Evolutionary conservation across 2,797 vertebrate species (phyloP), one percentile per base, ranked within the genome.

Genomic region (Neoniphon sammara): DNA sequence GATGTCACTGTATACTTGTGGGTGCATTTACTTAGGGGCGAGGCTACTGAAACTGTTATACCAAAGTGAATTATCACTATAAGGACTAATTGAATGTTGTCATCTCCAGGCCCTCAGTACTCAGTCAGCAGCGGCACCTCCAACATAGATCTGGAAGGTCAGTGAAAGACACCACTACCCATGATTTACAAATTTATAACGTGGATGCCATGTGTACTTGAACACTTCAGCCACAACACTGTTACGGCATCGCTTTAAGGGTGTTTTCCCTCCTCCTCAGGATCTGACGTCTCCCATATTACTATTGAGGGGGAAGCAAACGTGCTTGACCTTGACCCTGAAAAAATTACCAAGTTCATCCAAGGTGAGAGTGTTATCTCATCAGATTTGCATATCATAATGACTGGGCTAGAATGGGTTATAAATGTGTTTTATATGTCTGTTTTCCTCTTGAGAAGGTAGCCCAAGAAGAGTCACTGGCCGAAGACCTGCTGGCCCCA

Each of bases 291-390:
- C 50, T 82, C 88, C 61, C 31, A 66, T 10, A 5, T 86, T 17
- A 61, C 64, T 53, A 89, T 93, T 79, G 91, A 95, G 44, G 94
- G 85, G 7, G 66, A 83, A 6, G 74, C 91, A 62, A 87, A 92
- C 52, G 88, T 90, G 87, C 89, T 93, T 57, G 90, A 90, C 21
- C 80, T 91, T 67, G 93, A 95, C 59, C 39, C 92, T 59, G 94
- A 94, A 1, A 89, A 66, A 53, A 83, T 96, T 80, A 86, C 93
- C 85, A 90, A 89, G 87, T 46, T 91, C n/a, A 94, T 96, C 86
- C 88, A 94, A 93, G 95, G 96, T 97, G 88, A 93, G 85, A 49
- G 11, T 0, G 6, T 47, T 2, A 9, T 81, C 64, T 70, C 5
- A 3, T 53, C 0, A 23, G 1, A 15, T 44, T 18, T 46, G 15